Evolutionary conservation across 2,888 invertebrate genomes (phyloP), one percentile per base, ranked within the genome.

Genomic region (Lutraria lutraria): DNA sequence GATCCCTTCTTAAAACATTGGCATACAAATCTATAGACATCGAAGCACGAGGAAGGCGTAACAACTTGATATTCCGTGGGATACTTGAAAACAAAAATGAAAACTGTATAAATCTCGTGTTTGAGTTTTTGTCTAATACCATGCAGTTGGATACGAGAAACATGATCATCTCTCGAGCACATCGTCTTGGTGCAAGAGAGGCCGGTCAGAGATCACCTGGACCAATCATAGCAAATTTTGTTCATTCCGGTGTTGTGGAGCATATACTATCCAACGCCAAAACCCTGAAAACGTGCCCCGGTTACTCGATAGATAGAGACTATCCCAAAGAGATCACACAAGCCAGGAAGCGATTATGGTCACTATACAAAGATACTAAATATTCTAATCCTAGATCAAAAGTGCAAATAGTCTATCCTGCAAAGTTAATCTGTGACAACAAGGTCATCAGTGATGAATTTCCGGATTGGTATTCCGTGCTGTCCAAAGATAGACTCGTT

Each of bases 361-460:
- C 84, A n/a, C 2, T 31, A 52, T 84, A 72, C 25, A 84, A 84
- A 29, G 16, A 16, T 16, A 25, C 52, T 3, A 34, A 52, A 43
- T 6, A 25, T 3, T 34, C 31, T 21, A 2, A 84, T 53, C 68
- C 84, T 15, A n/a, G 34, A 12, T 72, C 76, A 15, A 84, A 52
- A n/a, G 84, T 84, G 15, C 76, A 84, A 76, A 84, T 84, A 21
- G 68, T 84, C n/a, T 84, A 84, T 53, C 84, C 84, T 13, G 76
- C 84, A 3, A 84, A 84, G 29, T 53, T 72, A 16, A 76, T 76
- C 19, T 53, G 53, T 21, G 72, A 84, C 76, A 53, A 53, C 0
- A 53, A 13, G 1, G n/a, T 76, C 0, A 53, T 84, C 13, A 63
- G 68, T 6, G 68, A 84, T 76, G 84, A 84, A 68, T 53, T 84